Percentiles rank a stretch among this genome's conserved stretches.
These are phyloP conservation scores for Eucidaris tribuloides DNA, from an alignment of 35 echinoderm and acorn worm genomes.

Conservation along the genomic window DNA sequence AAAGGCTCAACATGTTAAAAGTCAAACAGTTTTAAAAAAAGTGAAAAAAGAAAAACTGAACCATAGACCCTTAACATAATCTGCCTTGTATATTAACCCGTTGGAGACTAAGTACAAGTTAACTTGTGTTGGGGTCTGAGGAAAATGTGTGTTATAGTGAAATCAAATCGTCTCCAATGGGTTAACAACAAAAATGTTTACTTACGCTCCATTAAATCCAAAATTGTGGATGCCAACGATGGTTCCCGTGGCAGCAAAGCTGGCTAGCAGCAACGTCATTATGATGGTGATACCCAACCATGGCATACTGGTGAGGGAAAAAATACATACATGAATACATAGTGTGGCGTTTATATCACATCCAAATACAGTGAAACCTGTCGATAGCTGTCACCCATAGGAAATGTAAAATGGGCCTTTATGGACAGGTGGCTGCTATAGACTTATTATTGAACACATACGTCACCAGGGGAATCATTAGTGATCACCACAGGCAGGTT, in stretches of 20 bases:
- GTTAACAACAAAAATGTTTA: neutral
- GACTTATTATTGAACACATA: no score
- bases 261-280: neutral
- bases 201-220: slow-evolving; percentile 5
- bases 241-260: neutral
- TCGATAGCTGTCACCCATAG: no score
- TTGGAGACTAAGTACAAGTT: neutral
- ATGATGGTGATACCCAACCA: slow-evolving; percentile 13
- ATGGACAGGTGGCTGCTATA: no score
- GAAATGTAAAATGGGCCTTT: no score
- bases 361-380: no score
- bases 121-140: neutral
- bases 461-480: no score
- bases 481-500: no score
- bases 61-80: neutral
- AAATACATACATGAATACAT: no score
- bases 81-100: neutral
- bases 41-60: neutral
- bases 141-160: neutral
- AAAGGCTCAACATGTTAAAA: no score
- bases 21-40: neutral
- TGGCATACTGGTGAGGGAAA: slow-evolving; percentile 35
- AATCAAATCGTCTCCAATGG: neutral
- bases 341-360: no score
- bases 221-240: neutral